phyloP scores from a whole-genome alignment of 2,888 invertebrate genomes.

The Zygothrica quintamaculata region DNA sequence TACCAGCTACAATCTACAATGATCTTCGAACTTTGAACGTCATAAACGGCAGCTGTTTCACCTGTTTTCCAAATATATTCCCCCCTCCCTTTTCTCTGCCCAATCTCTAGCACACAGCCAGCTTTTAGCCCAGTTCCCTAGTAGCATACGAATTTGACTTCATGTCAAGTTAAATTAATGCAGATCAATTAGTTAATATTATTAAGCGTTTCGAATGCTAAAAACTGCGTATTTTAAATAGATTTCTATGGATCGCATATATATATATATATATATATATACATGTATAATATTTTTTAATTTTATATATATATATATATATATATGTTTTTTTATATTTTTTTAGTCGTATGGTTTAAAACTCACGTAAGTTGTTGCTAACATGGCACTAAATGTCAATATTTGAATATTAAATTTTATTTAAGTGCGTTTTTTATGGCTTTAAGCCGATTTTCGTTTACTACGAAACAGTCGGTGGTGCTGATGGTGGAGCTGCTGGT shows the following conservation, averaged over 20 bases:
- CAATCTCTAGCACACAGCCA: too few species aligned
- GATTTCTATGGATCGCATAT: conserved; percentile 39
- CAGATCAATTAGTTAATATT: conserved; percentile 81
- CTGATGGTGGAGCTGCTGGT: too few species aligned
- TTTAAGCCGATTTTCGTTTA: conserved; percentile 78
- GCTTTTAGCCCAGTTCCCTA: too few species aligned
- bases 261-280: conserved; percentile 25
- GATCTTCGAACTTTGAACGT: conserved; percentile 27
- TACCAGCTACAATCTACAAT: too few species aligned
- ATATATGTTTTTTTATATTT: too few species aligned
- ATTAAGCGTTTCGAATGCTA: conserved; percentile 69
- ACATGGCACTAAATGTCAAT: conserved; percentile 82
- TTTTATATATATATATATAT: too few species aligned
- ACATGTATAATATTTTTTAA: too few species aligned
- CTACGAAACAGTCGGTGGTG: conserved; percentile 51
- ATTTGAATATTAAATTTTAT: conserved; percentile 80
- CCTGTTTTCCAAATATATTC: conserved; percentile 49
- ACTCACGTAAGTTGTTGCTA: conserved; percentile 77
- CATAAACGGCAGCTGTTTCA: conserved; percentile 56
- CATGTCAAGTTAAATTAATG: conserved; percentile 76
- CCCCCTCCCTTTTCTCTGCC: neutral
- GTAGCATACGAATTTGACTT: too few species aligned
- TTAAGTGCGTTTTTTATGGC: conserved; percentile 82
- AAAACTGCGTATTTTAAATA: conserved; percentile 52
- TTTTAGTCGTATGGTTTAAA: conserved; percentile 30